phyloP scores from a whole-genome alignment of 2,888 invertebrate species.

The Lithophane leautieri region DNA sequence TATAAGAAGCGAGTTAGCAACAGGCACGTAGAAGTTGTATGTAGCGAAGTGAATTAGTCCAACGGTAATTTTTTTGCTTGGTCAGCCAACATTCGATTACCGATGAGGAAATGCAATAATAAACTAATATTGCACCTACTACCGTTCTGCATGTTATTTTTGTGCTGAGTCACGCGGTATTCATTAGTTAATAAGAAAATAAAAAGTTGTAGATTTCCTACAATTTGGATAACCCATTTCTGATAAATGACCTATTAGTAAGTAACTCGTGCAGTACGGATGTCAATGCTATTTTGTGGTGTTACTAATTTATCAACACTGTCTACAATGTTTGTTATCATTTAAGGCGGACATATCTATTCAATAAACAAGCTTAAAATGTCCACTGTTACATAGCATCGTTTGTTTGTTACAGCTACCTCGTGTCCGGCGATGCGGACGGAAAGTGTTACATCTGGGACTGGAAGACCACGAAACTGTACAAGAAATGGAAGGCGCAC shows the following conservation, averaged over 20 bases:
- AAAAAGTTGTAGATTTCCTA: not conserved
- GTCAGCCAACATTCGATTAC: slow-evolving; percentile 7
- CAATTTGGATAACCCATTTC: slow-evolving; percentile 5
- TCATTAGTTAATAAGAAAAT: slow-evolving; percentile 10
- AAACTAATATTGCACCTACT: slow-evolving; percentile 1
- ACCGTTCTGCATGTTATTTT: slow-evolving; percentile 1
- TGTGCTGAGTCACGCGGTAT: slow-evolving; percentile 4
- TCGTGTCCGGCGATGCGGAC: slow-evolving; percentile 99
- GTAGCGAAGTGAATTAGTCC: slow-evolving; percentile 8
- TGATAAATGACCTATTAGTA: not conserved
- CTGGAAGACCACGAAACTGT: slow-evolving; percentile 99
- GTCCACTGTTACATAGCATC: slow-evolving; percentile 24
- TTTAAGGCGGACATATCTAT: slow-evolving; percentile 8
- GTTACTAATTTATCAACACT: not conserved
- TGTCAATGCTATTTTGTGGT: slow-evolving; percentile 1
- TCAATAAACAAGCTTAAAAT: slow-evolving; percentile 1
- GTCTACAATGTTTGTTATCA: not conserved
- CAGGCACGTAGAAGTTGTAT: not conserved
- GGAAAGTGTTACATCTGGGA: slow-evolving; percentile 99
- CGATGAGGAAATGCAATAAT: slow-evolving; percentile 31
- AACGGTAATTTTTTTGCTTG: slow-evolving; percentile 31
- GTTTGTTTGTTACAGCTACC: slow-evolving; percentile 93
- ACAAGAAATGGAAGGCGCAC: slow-evolving; percentile 99
- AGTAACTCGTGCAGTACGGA: not conserved
- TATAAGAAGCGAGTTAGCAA: not conserved